phyloP scores from a whole-genome alignment of 1,140 invertebrate species.

The Psix sp. region DNA sequence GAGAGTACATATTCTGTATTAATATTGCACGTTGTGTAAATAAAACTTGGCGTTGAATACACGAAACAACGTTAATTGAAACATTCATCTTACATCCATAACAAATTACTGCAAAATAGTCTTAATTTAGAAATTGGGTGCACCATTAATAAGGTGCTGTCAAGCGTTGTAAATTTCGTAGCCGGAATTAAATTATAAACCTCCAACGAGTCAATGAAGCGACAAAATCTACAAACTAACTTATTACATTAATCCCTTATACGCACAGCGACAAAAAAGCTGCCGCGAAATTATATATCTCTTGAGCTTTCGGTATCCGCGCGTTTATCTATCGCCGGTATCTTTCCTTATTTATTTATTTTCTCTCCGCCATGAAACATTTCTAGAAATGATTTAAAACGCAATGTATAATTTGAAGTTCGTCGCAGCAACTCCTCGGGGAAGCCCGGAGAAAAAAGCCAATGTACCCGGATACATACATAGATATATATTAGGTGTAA shows the following conservation, averaged over 20 bases:
- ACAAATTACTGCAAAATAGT: constrained; percentile 38
- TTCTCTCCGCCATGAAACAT: constrained; percentile 15
- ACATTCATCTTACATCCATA: constrained; percentile 42
- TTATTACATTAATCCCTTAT: constrained; percentile 39
- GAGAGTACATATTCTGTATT: constrained; percentile 5
- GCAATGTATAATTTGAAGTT: constrained; percentile 39
- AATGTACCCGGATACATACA: constrained; percentile 8
- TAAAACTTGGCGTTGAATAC: constrained; percentile 28
- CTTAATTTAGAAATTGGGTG: constrained; percentile 23
- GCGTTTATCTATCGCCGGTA: constrained; percentile 18
- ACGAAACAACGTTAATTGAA: constrained; percentile 38
- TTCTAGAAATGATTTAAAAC: constrained; percentile 43
- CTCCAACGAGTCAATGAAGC: constrained; percentile 32
- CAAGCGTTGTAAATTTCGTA: constrained; percentile 15
- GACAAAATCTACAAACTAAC: constrained; percentile 45
- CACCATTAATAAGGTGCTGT: constrained; percentile 37
- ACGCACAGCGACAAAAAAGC: constrained; percentile 19
- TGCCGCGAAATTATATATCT: constrained; percentile 15
- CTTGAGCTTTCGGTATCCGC: constrained; percentile 23
- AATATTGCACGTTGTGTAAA: constrained; percentile 19
- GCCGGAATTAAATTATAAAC: constrained; percentile 44
- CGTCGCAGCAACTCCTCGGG: constrained; percentile 14
- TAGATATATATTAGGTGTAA: constrained; percentile 23
- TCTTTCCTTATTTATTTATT: constrained; percentile 21
- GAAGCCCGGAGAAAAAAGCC: constrained; percentile 6